phyloP scores from a whole-genome alignment of 2,113 vertebrate species.

The Chrysochloris asiatica region DNA sequence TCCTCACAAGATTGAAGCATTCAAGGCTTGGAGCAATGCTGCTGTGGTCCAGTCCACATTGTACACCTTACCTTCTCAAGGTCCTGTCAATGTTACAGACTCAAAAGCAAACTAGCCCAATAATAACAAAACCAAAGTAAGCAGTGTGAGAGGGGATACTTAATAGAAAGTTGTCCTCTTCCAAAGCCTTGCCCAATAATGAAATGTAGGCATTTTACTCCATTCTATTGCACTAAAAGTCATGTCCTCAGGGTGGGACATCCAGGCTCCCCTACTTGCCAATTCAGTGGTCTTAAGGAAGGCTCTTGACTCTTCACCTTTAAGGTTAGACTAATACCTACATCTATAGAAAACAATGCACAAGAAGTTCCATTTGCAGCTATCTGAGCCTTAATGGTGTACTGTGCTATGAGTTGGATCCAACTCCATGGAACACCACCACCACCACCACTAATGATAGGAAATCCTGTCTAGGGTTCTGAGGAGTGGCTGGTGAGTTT shows the following conservation, averaged over 20 bases:
- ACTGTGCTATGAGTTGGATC: no score
- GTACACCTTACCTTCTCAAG: background rate
- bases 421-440: no score
- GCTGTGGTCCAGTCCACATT: background rate
- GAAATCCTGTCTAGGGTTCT: no score
- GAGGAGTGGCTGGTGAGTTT: no score
- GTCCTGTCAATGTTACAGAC: no score
- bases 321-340: background rate
- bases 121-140: background rate
- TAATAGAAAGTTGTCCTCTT: background rate
- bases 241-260: background rate
- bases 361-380: no score
- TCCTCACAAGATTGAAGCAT: background rate
- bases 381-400: no score
- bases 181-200: background rate
- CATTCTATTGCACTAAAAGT: background rate
- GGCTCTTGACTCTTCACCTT: background rate
- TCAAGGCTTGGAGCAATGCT: no score
- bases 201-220: background rate
- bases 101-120: background rate
- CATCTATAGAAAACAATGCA: background rate
- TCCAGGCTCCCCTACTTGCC: no score
- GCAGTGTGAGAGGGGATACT: background rate
- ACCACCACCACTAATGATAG: no score
- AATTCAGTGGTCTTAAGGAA: background rate